Base-by-base conservation (phyloP, 2,888 invertebrate genomes). In the Drosophila incognita region DNA sequence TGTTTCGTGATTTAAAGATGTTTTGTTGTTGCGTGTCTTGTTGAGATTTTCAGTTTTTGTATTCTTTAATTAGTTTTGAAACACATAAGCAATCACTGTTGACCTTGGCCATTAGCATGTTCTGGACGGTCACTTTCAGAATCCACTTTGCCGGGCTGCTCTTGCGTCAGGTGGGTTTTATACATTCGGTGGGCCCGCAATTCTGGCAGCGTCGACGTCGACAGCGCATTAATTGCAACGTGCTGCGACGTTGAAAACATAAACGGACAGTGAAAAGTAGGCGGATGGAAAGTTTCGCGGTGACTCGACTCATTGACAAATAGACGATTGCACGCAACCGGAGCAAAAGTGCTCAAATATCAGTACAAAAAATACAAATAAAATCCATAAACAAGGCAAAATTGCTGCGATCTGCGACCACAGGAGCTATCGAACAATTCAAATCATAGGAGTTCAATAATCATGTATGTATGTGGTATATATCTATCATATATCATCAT, bases 61-160 rank as follows among this genome's bases (percentile, higher is more conserved):
- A 46, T 46, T 46, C 46, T 15, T 46, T 8, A 46, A 46, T 46
- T 46, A 24, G 4, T 46, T 46, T 46, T 24, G 15, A 46, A 46
- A 24, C 15, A 46, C 24, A 8, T 15, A 15, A 15, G 21, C 21
- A 46, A 46, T 24, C 24, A 46, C 46, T 21, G 46, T 15, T 46
- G 46, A 24, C 24, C 46, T 46, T 24, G 46, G 46, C 46, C 46
- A 24, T 46, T 46, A 4, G 24, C 46, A 4, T 46, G 46, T 46
- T 46, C 21, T 24, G 15, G 13, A 24, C 46, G 46, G 46, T 24
- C 46, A 46, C 46, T 89, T 89, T 82, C 84, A 83, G 90, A 90
- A 92, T 89, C 87, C 91, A 92, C 92, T 92, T 91, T 92, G 92
- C 92, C 87, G 92, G 87, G 87, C 81, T 91, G 89, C 85, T 70